Evolutionary conservation across 2,113 vertebrate species (phyloP).

Genomic region (Aythya baeri): DNA sequence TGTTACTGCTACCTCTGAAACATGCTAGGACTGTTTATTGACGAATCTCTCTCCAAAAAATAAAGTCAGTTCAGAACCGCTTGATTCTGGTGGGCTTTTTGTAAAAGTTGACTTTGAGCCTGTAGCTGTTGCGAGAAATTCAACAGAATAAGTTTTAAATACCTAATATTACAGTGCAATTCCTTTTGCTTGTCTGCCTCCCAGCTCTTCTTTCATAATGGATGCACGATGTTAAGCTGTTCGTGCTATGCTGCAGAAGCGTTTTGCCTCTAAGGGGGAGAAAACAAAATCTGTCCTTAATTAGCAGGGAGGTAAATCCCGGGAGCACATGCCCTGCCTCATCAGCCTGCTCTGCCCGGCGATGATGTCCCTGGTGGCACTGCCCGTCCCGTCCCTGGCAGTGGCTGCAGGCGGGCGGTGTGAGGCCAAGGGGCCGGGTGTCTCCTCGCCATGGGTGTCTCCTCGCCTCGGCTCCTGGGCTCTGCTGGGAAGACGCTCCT

Average conservation of each 20-base stretch:
- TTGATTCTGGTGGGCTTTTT: not conserved
- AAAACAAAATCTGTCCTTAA: not conserved
- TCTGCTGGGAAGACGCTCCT: not conserved
- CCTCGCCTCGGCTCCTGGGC: not conserved
- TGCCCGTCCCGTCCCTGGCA: rapidly evolving
- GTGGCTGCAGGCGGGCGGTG: not conserved
- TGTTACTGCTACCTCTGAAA: not conserved
- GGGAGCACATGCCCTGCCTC: not conserved
- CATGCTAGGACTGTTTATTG: too few species aligned
- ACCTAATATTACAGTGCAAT: rapidly evolving
- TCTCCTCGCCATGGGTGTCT: not conserved
- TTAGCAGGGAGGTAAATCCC: not conserved
- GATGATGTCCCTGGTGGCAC: rapidly evolving
- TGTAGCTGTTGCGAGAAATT: not conserved
- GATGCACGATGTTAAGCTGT: not conserved
- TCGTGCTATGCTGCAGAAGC: not conserved
- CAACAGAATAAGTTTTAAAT: not conserved
- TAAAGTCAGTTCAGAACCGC: not conserved
- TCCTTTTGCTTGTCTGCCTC: not conserved
- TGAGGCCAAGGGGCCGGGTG: rapidly evolving
- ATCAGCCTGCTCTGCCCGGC: rapidly evolving
- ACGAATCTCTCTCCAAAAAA: too few species aligned
- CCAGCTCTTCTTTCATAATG: not conserved
- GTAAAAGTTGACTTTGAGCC: not conserved
- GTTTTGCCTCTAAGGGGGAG: not conserved